phyloP scores from a whole-genome alignment of 64 coral and sea anemone genomes.

The Dendronephthya gigantea region DNA sequence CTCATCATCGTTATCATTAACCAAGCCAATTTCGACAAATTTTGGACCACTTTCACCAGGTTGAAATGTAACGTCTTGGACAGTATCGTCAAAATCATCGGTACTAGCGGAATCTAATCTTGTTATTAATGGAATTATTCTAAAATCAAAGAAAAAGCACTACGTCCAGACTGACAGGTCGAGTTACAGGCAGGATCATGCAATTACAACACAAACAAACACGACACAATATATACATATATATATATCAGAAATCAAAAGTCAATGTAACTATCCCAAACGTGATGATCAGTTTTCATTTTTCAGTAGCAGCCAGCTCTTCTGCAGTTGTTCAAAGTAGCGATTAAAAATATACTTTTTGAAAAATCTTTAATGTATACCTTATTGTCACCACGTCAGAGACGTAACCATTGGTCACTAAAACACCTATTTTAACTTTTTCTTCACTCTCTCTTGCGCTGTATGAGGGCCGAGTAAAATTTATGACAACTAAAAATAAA shows the following conservation, averaged over 20 bases:
- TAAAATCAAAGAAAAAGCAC: background rate
- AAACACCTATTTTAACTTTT: background rate
- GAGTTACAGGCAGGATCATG: too few relatives aligned
- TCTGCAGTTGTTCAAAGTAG: too few relatives aligned
- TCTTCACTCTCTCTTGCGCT: conserved; percentile 11
- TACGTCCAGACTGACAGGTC: too few relatives aligned
- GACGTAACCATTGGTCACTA: conserved; percentile 7
- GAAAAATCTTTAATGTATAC: too few relatives aligned
- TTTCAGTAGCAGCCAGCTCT: too few relatives aligned
- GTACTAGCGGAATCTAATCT: background rate
- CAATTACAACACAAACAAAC: too few relatives aligned
- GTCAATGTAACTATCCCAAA: too few relatives aligned
- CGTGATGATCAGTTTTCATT: too few relatives aligned
- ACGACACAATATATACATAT: too few relatives aligned
- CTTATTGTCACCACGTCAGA: background rate
- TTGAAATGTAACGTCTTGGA: background rate
- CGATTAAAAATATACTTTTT: too few relatives aligned
- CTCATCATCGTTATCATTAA: background rate
- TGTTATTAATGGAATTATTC: background rate
- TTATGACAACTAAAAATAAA: conserved; percentile 12
- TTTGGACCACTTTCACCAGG: conserved; percentile 16
- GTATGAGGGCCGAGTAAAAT: background rate
- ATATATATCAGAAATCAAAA: too few relatives aligned
- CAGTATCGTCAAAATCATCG: background rate
- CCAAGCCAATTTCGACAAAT: background rate